These are phyloP conservation scores for Spodoptera littoralis DNA, from an alignment of 2,888 invertebrate genomes.

Conservation along the genomic window DNA sequence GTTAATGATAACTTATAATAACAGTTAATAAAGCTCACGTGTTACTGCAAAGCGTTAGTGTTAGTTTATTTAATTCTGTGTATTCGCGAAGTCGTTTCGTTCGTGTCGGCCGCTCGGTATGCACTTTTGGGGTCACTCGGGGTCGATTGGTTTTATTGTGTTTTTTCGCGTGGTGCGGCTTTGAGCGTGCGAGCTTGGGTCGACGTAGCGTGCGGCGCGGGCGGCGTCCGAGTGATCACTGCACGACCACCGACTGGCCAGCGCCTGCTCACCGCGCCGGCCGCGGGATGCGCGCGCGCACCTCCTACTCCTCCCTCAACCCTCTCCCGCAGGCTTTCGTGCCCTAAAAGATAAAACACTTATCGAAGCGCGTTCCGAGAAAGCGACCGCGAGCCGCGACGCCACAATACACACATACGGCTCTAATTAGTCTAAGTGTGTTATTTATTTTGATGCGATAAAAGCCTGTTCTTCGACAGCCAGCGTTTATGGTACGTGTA, in stretches of 20 bases:
- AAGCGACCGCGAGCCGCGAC: conserved; percentile 50
- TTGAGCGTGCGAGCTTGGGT: conserved; percentile 47
- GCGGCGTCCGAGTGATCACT: conserved; percentile 82
- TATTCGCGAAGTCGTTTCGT: conserved; percentile 82
- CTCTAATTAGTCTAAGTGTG: conserved; percentile 74
- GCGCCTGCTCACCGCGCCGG: conserved; percentile 33
- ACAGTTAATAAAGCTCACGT: conserved; percentile 78
- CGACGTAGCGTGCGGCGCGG: conserved; percentile 69
- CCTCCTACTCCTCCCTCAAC: conserved; percentile 65
- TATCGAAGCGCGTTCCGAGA: conserved; percentile 75
- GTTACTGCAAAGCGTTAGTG: conserved; percentile 74
- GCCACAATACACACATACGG: conserved; percentile 56
- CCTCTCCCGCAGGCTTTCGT: conserved; percentile 72
- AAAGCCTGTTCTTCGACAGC: conserved; percentile 51
- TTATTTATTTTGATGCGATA: conserved; percentile 71
- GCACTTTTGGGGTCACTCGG: conserved; percentile 82
- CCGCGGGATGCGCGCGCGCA: conserved; percentile 55
- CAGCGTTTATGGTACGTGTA: conserved; percentile 44
- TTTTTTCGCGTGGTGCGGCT: conserved; percentile 61
- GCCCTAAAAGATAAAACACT: conserved; percentile 63
- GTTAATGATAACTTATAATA: conserved; percentile 71
- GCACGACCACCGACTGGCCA: conserved; percentile 46
- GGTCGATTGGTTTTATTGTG: conserved; percentile 74
- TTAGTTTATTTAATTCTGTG: conserved; percentile 67
- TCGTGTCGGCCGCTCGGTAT: conserved; percentile 79